Percentiles rank a stretch among this genome's conserved stretches.
These are phyloP conservation scores for Toxonevra muliebris DNA, from an alignment of 2,888 invertebrate genomes.

Conservation along the genomic window DNA sequence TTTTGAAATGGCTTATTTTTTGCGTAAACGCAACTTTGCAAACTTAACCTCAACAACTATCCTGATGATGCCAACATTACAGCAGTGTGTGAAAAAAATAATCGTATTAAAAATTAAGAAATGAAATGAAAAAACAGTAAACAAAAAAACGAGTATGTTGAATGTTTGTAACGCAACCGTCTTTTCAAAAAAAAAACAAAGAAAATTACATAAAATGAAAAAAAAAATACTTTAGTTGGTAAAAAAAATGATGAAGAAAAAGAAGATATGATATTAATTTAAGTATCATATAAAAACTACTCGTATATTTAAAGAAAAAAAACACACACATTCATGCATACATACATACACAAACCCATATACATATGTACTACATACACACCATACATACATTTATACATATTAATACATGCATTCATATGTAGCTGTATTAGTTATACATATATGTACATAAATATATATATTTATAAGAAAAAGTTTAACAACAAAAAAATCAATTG, in stretches of 20 bases:
- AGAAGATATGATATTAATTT: too few species aligned
- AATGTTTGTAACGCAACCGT: constrained; percentile 43
- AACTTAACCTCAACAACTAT: too few species aligned
- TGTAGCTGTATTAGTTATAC: background rate
- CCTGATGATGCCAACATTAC: too few species aligned
- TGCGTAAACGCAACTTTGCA: too few species aligned
- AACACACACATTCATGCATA: constrained; percentile 16
- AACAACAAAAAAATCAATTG: too few species aligned
- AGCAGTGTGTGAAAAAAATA: too few species aligned
- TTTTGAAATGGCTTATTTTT: too few species aligned
- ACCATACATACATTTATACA: constrained; percentile 10
- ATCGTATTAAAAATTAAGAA: too few species aligned
- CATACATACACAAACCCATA: constrained; percentile 31
- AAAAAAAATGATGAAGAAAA: too few species aligned
- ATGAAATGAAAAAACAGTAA: background rate
- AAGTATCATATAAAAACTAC: too few species aligned
- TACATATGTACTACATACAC: constrained; percentile 24
- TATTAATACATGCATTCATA: constrained; percentile 17
- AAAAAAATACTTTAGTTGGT: too few species aligned
- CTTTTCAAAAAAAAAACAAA: constrained; percentile 36
- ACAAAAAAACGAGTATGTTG: constrained; percentile 9
- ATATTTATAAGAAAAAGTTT: too few species aligned
- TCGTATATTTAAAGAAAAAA: background rate
- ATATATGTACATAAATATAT: background rate
- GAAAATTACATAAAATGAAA: background rate